These are phyloP conservation scores for Gambusia affinis DNA, from an alignment of 2,113 vertebrate genomes.

Conservation along the genomic window DNA sequence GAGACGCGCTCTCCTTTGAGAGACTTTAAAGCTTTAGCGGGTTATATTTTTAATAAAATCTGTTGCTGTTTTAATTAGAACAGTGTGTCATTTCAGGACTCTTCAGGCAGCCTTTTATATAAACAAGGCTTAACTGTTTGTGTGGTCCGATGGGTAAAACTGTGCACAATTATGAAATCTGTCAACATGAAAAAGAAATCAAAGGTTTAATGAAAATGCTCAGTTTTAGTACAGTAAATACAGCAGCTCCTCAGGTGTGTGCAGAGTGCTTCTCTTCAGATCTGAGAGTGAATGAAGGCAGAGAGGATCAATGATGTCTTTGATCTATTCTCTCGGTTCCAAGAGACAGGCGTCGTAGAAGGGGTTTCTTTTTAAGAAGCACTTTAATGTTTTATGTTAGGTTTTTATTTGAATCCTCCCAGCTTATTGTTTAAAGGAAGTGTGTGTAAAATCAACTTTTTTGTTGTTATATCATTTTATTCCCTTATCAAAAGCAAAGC, in stretches of 20 bases:
- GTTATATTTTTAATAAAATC: slow-evolving; percentile 10
- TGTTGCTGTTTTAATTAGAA: slow-evolving; percentile 24
- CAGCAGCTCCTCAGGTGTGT: slow-evolving; percentile 10
- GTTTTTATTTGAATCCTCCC: slow-evolving; percentile 17
- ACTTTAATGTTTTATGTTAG: slow-evolving; percentile 10
- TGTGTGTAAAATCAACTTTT: too few species aligned
- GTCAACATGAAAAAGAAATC: slow-evolving; percentile 11
- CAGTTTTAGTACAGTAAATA: slow-evolving; percentile 1
- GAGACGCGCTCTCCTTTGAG: not conserved
- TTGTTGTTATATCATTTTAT: too few species aligned
- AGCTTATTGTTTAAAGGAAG: not conserved
- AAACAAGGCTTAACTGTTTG: not conserved
- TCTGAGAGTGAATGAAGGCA: slow-evolving; percentile 55
- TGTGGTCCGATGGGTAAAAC: not conserved
- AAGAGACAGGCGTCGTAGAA: slow-evolving; percentile 11
- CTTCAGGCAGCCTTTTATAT: not conserved
- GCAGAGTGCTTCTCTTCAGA: slow-evolving; percentile 44
- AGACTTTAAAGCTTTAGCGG: slow-evolving; percentile 23
- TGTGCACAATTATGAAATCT: not conserved
- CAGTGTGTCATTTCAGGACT: not conserved
- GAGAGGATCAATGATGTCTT: slow-evolving; percentile 63
- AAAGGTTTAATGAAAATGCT: not conserved
- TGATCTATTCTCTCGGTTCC: slow-evolving; percentile 64
- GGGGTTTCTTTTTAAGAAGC: slow-evolving; percentile 9
- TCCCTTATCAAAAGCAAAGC: too few species aligned